Conservation (phyloP, 2,797 vertebrate species). For the Sarcoramphus papa region DNA sequence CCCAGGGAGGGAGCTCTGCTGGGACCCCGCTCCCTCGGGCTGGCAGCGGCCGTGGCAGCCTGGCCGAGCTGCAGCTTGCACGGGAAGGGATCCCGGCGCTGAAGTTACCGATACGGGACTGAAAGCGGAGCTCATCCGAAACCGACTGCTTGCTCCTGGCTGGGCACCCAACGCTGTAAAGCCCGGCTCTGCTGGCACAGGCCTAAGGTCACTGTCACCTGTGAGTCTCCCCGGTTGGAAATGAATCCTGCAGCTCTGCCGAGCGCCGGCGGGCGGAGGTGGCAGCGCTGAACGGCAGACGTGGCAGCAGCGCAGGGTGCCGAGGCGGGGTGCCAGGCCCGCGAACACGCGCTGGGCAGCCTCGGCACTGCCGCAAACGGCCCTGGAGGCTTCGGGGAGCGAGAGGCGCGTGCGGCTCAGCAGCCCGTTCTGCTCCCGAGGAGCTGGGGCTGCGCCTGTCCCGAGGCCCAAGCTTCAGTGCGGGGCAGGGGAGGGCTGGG, state of each 20-base stretch:
- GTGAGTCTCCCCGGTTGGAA: neutral
- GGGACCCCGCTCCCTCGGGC: neutral
- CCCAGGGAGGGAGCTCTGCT: neutral
- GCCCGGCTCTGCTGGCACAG: neutral
- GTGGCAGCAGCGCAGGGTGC: neutral
- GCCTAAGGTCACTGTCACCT: neutral
- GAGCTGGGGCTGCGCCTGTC: neutral
- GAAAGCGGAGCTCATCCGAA: fast-evolving
- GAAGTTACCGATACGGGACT: neutral
- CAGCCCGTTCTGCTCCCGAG: fast-evolving
- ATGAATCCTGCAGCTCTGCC: neutral
- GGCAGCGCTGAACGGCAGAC: fast-evolving
- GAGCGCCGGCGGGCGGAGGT: fast-evolving
- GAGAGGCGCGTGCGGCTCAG: fast-evolving
- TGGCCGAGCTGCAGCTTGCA: too few relatives aligned
- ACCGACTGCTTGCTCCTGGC: neutral
- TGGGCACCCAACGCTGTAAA: fast-evolving
- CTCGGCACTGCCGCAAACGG: fast-evolving
- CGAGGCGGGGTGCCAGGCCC: neutral
- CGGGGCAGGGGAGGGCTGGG: too few relatives aligned
- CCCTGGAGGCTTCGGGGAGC: neutral
- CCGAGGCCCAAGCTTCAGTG: fast-evolving
- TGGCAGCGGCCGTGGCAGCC: neutral
- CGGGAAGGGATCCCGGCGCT: fast-evolving
- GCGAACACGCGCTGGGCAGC: fast-evolving